These are phyloP conservation scores for Ophioninae sp. DNA, from an alignment of 2,888 invertebrate species.

Conservation along the genomic window DNA sequence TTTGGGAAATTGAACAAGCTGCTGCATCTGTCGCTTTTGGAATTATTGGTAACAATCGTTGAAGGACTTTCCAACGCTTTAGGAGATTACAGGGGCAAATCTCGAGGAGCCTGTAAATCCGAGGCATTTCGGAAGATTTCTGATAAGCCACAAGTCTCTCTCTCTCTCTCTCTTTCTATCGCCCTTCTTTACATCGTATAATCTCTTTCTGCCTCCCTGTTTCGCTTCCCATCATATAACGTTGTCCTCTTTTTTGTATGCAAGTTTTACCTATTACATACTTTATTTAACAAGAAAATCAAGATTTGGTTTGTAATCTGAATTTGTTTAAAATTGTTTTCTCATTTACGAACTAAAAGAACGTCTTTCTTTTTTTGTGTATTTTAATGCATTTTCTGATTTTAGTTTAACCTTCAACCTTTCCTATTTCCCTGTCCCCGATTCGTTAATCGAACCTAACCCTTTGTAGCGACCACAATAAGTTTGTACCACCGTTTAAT, in stretches of 20 bases:
- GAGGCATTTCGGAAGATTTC: slow-evolving; percentile 54
- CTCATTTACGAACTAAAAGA: no score
- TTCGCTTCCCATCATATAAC: background rate
- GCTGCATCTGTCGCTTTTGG: slow-evolving; percentile 40
- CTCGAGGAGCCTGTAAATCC: slow-evolving; percentile 48
- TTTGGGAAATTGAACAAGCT: slow-evolving; percentile 17
- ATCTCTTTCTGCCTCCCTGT: background rate
- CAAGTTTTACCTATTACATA: no score
- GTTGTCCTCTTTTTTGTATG: background rate
- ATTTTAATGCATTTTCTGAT: no score
- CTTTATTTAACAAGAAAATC: no score
- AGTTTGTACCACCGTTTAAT: no score
- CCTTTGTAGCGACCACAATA: no score
- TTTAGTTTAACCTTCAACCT: no score
- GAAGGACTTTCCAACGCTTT: slow-evolving; percentile 58
- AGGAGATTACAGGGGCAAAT: slow-evolving; percentile 58
- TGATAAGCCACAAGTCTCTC: slow-evolving; percentile 51
- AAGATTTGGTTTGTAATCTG: no score
- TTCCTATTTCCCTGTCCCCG: no score
- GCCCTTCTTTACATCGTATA: background rate
- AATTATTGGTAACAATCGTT: slow-evolving; percentile 61
- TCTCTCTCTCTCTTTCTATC: slow-evolving; percentile 14
- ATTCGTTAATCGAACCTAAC: no score
- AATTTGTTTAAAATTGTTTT: no score
- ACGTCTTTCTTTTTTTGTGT: no score